Evolutionary conservation across 1,140 invertebrate species (phyloP), one percentile per base, ranked within the genome.

Genomic region (Lasioglossum albipes): DNA sequence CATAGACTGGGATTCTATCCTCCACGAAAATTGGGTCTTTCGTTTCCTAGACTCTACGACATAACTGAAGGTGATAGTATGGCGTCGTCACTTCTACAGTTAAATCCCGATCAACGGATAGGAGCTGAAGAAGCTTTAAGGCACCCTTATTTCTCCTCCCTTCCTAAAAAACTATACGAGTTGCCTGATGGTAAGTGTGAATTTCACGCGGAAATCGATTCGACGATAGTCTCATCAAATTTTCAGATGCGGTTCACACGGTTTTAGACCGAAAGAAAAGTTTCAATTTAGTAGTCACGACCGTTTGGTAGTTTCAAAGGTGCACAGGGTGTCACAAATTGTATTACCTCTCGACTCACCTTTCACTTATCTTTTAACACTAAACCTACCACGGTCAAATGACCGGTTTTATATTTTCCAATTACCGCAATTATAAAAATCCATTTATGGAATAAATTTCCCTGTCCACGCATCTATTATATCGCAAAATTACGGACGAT

Each of bases 61-160:
- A 96, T 98, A 80, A 94, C 96, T 77, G 96, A 98, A 93, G 97
- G 97, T 81, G 98, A 99, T 94, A 95, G 95, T 85, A 96, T 99
- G 94, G 98, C 98, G 68, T 95, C 95, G 70, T 94, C 96, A 80
- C 95, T 99, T 85, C 95, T 99, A 73, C 95, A 99, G 95, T 95
- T 99, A 75, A 97, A 98, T 94, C 98, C 98, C 45, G 94, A 95
- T 89, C 94, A 96, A 86, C 95, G 99, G 91, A 96, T 99, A 91
- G 96, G 97, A 69, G 98, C 99, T 59, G 95, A 97, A 70, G 95
- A 96, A 79, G 98, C 98, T 49, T 95, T 99, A 91, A 94, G 95
- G 81, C 98, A 99, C 94, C 94, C 96, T 85, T 99, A 99, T 94
- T 99, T 99, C 94, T 94, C 95, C 80, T 96, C 96, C 87, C 95